Percentiles rank a stretch among this genome's conserved stretches.
These are phyloP conservation scores for Kradibia gibbosae DNA, from an alignment of 1,140 invertebrate species.

Conservation along the genomic window DNA sequence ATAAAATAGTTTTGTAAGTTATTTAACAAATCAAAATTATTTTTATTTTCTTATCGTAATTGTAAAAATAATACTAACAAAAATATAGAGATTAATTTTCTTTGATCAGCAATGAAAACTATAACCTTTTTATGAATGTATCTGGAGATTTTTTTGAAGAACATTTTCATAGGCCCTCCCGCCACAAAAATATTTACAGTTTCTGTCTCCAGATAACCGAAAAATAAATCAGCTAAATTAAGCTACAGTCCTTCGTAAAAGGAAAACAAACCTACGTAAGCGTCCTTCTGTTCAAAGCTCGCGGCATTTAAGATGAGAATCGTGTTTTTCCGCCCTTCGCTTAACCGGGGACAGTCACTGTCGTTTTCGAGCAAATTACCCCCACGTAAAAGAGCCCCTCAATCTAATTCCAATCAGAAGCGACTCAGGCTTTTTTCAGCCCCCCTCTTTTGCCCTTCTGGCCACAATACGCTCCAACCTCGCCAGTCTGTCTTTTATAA, in stretches of 20 bases:
- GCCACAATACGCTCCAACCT: too few species aligned
- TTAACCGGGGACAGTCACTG: not conserved
- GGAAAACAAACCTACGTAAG: constrained; percentile 17
- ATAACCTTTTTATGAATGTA: not conserved
- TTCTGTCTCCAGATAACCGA: not conserved
- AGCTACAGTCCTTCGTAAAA: not conserved
- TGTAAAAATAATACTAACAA: too few species aligned
- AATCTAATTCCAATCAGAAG: constrained; percentile 37
- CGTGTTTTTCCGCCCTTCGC: constrained; percentile 18
- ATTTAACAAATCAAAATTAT: not conserved
- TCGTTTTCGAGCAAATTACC: constrained; percentile 35
- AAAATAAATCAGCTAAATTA: constrained; percentile 43
- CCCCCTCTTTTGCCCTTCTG: not conserved
- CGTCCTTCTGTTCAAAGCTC: not conserved
- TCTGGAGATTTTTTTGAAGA: too few species aligned
- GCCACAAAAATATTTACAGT: too few species aligned
- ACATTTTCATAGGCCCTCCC: too few species aligned
- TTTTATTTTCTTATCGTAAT: not conserved
- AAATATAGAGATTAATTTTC: not conserved
- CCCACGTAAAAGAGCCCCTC: constrained; percentile 14
- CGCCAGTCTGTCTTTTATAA: too few species aligned
- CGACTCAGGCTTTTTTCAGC: not conserved
- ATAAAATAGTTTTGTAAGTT: not conserved
- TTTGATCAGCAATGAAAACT: not conserved
- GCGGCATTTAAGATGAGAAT: constrained; percentile 40